Base-by-base conservation (phyloP, 2,888 invertebrate genomes). In the Pherbina coryleti region DNA sequence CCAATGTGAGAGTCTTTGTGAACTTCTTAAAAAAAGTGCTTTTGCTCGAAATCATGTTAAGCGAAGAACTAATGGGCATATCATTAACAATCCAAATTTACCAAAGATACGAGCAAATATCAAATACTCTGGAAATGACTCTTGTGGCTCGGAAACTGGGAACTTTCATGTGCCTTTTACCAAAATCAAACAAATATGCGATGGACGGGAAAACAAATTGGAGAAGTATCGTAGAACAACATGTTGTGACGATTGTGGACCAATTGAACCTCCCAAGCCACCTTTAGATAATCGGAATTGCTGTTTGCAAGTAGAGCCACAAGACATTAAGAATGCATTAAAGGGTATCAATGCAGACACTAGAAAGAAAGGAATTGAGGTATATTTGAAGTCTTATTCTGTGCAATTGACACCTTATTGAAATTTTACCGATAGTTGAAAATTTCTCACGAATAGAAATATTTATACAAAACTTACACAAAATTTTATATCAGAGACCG, bases 281-380 rank as follows among this genome's bases (percentile, higher is more conserved):
- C 34, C 79, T 0, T 78, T 75, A n/a, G 83, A 86, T 75, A 84
- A 81, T 19, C 83, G 88, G 71, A 86, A 81, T 66, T 87, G 86
- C 72, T 89, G 89, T 70, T 81, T 89, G 79, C 89, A 90, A 84
- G 89, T 89, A 31, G 82, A 86, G 77, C 83, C 84, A n/a, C 79
- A 83, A 3, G 88, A 89, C 70, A 86, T 87, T 11, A 86, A 85
- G 73, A 85, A 86, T 37, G 84, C 86, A 25, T 82, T 89, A 84
- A 84, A 86, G 78, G 88, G 87, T 49, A 84, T 89, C 75, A 87
- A 88, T 66, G 66, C 82, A 55, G 87, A 87, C 73, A 85, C 87
- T 0, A 81, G 85, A 25, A 86, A 86, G 71, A 88, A 88, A 80
- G 89, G 89, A 53, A 88, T 89, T 9, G 89, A 89, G 86, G 89